Base-by-base conservation (phyloP, 2,113 vertebrate genomes). In the Aleadryas rufinucha region DNA sequence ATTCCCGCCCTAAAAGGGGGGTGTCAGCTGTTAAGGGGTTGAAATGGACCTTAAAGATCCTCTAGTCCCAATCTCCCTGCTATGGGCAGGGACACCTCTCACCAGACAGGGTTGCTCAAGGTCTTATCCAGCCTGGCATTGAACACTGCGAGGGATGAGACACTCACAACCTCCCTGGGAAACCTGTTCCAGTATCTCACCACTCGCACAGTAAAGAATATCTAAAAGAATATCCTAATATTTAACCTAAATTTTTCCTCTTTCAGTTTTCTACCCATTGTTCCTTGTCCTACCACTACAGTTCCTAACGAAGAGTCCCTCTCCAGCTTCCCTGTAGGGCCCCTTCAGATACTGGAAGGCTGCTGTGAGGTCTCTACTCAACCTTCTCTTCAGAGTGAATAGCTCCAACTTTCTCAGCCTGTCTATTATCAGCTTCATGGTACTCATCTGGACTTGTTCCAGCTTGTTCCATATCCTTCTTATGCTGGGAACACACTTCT, bases 401-500 rank as follows among this genome's bases (percentile, higher is more conserved):
- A 74, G 44, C 19, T 31, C 35, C 52, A 37, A 0, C 44, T 89
- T 52, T 44, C 77, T 52, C 52, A 59, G 19, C 52, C 60, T 18
- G 33, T 66, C 39, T 52, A 11, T 63, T 70, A 56, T 24, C 54
- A 69, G 19, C 18, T 84, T 42, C 2, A 5, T 33, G 49, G 42
- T 53, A 15, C 19, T 77, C 49, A 68, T 61, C 26, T 70, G 71
- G 54, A 49, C 31, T 69, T 63, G 15, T 30, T 60, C 39, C 47
- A 54, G 7, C 16, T 47, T 42, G 9, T 61, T 54, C 45, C 22
- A 28, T 42, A 28, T 49, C 54, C 41, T 53, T 60, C n/a, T 42
- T 61, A 54, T 0, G 0, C 0, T 69, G 37, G 26, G 47, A 30
- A 49, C 39, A n/a, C 20, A 47, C 16, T 42, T 65, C 5, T n/a